Evolutionary conservation across 2,113 vertebrate genomes (phyloP).

Genomic region (Girardinichthys multiradiatus): DNA sequence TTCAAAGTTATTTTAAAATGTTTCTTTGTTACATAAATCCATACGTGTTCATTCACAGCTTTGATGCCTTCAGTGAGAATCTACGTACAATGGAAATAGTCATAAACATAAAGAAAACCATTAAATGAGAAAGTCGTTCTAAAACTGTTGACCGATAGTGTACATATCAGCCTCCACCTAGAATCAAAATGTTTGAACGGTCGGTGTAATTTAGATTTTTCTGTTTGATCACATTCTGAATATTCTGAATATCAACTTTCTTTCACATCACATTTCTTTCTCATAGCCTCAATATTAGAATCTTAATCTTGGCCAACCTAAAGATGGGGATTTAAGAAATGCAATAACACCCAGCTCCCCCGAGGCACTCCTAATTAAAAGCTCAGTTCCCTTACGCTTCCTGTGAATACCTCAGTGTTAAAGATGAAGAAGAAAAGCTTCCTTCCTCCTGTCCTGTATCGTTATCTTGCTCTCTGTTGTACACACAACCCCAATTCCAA

Average conservation of each 20-base stretch:
- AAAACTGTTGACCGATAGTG: too few species aligned
- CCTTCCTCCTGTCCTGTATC: not conserved
- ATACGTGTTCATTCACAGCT: too few species aligned
- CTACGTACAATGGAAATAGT: too few species aligned
- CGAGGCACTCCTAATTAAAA: constrained; percentile 70
- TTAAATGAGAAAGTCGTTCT: too few species aligned
- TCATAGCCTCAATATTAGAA: not conserved
- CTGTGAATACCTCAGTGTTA: not conserved
- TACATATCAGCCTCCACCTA: not conserved
- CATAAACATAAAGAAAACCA: too few species aligned
- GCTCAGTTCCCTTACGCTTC: not conserved
- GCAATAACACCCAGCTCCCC: constrained; percentile 23
- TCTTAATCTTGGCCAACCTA: constrained; percentile 11
- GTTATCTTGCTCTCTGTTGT: not conserved
- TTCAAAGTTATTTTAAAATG: too few species aligned
- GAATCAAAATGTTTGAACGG: not conserved
- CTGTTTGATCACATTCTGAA: too few species aligned
- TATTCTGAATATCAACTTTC: not conserved
- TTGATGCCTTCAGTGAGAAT: too few species aligned
- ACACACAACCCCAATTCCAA: not conserved
- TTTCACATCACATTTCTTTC: not conserved
- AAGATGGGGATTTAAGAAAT: constrained; percentile 13
- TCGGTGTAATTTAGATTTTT: not conserved
- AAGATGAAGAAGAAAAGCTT: not conserved
- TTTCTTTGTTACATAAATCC: too few species aligned